Base-by-base conservation (phyloP, 2,888 invertebrate species). In the Dolichopus griseipennis region DNA sequence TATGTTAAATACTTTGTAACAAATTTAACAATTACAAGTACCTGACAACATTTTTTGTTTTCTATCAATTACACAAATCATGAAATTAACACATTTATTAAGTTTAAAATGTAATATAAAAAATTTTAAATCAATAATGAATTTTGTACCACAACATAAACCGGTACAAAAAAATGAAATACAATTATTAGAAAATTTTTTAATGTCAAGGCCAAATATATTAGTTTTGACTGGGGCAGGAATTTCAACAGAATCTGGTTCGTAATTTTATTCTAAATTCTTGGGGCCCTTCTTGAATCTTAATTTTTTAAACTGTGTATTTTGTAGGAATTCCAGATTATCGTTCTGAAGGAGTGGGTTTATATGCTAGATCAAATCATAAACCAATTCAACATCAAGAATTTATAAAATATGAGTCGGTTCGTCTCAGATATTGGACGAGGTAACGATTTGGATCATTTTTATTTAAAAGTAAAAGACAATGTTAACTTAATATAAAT, bases 201-300 rank as follows among this genome's bases (percentile, higher is more conserved):
- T 81, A 0, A 63, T 76, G 3, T 74, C 76, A 0, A 79, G 77
- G 66, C 78, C 80, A 9, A 87, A 85, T 74, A 81, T 91, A 65
- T 83, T 94, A 21, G 84, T 80, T 0, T 77, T 97, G 64, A 95
- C 95, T 67, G 98, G 98, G 18, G 97, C 97, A 72, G 98, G 97
- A 41, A 89, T 97, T 75, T 97, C 97, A 0, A 98, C 97, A 1
- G 97, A 98, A 85, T 95, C 95, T 77, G 89, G 89, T 88, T 62
- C 0, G 63, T 18, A n/a, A n/a, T 34, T 21, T 33, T 8, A 8
- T 27, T 52, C 3, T 22, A 63, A 41, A 79, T 5, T 37, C 8
- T 37, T 37, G 8, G 8, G n/a, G n/a, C n/a, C n/a, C n/a, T n/a
- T n/a, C n/a, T n/a, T n/a, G n/a, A n/a, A n/a, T 37, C 8, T 37